A percentile compares a stretch with the other conserved stretches of the same genome.
phyloP scores from a whole-genome alignment of 2,113 vertebrate species.

The Nyctereutes procyonoides region DNA sequence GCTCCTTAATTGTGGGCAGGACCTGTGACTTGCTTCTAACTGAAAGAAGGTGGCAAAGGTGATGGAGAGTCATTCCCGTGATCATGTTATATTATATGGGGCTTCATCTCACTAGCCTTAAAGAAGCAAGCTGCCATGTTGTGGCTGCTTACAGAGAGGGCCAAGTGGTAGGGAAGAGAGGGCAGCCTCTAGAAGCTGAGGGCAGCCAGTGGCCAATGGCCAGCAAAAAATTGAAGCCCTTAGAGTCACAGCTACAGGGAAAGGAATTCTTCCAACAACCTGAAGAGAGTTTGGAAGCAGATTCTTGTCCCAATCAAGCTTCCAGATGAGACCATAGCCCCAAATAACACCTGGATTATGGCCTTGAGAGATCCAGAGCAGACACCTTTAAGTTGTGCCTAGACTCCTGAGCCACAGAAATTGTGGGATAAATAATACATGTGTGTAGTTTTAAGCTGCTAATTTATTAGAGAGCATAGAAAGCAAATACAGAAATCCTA shows the following conservation, averaged over 20 bases:
- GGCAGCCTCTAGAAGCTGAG: background rate
- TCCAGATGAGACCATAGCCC: background rate
- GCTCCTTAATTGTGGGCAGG: background rate
- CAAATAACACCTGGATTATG: accelerated
- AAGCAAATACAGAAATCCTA: conserved; percentile 45
- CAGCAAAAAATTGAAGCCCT: background rate
- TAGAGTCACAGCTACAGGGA: background rate
- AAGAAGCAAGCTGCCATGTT: background rate
- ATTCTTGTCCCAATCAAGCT: background rate
- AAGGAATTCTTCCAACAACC: background rate
- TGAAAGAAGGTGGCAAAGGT: background rate
- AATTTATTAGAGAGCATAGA: conserved; percentile 59
- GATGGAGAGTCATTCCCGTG: background rate
- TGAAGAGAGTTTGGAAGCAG: background rate
- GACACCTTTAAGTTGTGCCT: background rate
- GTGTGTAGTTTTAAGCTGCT: background rate
- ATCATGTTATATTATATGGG: background rate
- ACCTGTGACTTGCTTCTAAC: background rate
- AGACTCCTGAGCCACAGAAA: background rate
- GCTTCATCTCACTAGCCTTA: background rate
- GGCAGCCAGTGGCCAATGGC: background rate
- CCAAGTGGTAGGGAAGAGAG: accelerated
- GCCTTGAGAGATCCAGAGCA: background rate
- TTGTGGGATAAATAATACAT: background rate
- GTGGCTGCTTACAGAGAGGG: too few relatives aligned